Percentiles rank a stretch among this genome's conserved stretches.
Evolutionary conservation across 2,888 invertebrate genomes (phyloP).

Genomic region (Urechis unicinctus): DNA sequence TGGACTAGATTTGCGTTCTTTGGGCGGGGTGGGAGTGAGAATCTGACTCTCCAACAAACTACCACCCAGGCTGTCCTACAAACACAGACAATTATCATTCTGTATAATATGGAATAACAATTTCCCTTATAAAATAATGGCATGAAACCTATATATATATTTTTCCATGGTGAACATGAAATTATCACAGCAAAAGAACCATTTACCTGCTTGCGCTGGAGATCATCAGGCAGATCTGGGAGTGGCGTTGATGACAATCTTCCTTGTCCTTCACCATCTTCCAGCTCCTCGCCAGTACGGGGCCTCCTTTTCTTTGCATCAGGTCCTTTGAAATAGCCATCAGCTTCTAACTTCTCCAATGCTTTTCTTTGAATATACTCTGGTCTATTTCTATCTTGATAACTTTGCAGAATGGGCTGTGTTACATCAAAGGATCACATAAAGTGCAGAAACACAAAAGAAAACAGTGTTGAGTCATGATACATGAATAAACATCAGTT

Average conservation of each 20-base stretch:
- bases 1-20: conserved; percentile 3
- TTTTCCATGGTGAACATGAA: background rate
- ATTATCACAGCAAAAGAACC: background rate
- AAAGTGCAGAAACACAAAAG: background rate
- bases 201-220: conserved; percentile 40
- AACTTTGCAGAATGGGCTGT: conserved; percentile 41
- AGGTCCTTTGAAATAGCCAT: conserved; percentile 18
- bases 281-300: conserved; percentile 38
- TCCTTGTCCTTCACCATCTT: too few species aligned
- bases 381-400: conserved; percentile 39
- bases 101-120: too few species aligned
- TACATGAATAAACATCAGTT: too few species aligned
- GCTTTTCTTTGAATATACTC: conserved; percentile 39
- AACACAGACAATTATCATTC: too few species aligned
- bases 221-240: conserved; percentile 34
- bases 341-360: conserved; percentile 29
- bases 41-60: background rate
- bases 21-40: background rate
- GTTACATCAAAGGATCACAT: too few species aligned
- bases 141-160: too few species aligned
- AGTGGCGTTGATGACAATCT: conserved; percentile 25
- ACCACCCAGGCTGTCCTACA: background rate
- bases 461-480: background rate
- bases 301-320: conserved; percentile 20
- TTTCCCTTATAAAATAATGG: too few species aligned